Evolutionary conservation across 2,888 invertebrate genomes (phyloP).

Genomic region (Exocentrus adspersus): DNA sequence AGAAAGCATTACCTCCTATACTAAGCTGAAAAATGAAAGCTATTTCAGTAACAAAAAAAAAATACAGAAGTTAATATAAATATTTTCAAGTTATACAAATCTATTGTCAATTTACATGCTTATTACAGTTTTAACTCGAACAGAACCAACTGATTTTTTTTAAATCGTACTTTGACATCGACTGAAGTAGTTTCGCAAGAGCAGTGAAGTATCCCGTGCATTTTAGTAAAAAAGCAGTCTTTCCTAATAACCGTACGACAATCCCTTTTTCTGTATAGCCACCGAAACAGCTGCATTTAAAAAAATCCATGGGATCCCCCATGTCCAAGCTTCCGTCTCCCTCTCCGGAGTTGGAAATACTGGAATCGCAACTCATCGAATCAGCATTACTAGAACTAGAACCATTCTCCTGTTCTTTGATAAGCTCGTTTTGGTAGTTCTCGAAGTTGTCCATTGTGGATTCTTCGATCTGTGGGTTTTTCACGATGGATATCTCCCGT

Average conservation of each 20-base stretch:
- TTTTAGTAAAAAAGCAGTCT: conserved; percentile 24
- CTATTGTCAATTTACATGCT: no score
- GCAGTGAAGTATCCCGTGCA: background rate
- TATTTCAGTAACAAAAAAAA: no score
- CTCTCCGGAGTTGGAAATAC: conserved; percentile 29
- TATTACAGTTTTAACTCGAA: no score
- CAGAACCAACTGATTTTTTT: no score
- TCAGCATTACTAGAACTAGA: conserved; percentile 31
- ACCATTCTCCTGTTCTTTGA: conserved; percentile 42
- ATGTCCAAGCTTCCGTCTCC: conserved; percentile 38
- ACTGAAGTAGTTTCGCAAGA: no score
- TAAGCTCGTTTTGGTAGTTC: conserved; percentile 51
- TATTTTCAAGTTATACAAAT: no score
- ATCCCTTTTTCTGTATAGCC: conserved; percentile 78
- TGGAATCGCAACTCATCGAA: conserved; percentile 35
- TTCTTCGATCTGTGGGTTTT: conserved; percentile 43
- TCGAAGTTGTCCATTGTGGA: conserved; percentile 52
- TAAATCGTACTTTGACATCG: no score
- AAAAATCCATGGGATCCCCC: conserved; percentile 66
- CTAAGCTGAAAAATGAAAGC: no score
- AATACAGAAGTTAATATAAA: no score
- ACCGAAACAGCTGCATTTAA: conserved; percentile 78
- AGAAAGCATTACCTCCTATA: no score
- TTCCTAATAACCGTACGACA: conserved; percentile 61
- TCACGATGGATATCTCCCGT: conserved; percentile 19